Conservation (phyloP, 2,113 vertebrate genomes). For the Melozone crissalis region DNA sequence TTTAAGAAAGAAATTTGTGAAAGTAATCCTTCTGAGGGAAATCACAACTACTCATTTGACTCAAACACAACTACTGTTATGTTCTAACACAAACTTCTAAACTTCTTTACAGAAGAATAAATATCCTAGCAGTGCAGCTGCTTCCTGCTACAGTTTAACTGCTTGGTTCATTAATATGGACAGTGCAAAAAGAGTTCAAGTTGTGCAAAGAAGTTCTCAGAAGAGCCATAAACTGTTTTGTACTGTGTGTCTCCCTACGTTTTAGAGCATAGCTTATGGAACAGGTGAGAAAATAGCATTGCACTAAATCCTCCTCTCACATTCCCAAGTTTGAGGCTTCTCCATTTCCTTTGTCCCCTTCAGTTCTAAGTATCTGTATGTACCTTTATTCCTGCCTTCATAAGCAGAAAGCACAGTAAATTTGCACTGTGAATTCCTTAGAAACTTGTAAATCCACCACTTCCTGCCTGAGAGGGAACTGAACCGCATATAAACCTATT, state of each 20-base stretch:
- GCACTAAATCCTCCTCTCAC: neutral
- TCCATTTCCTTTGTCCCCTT: neutral
- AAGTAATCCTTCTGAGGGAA: neutral
- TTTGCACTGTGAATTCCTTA: neutral
- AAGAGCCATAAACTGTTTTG: neutral
- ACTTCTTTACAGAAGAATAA: neutral
- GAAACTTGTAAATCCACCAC: neutral
- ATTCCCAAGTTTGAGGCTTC: neutral
- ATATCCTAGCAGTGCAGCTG: neutral
- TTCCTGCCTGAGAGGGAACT: neutral
- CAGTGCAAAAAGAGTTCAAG: neutral
- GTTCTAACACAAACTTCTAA: neutral
- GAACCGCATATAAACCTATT: neutral
- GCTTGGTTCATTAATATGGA: neutral
- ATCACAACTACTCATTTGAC: neutral
- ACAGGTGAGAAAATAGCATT: neutral
- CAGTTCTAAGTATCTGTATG: neutral
- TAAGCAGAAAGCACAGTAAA: neutral
- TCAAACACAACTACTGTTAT: neutral
- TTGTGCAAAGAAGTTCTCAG: neutral
- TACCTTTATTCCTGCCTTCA: neutral
- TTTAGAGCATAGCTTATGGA: neutral
- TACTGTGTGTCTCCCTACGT: neutral
- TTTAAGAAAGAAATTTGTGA: neutral
- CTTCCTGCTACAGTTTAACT: neutral